These are phyloP conservation scores for Listronotus oregonensis DNA, from an alignment of 1,140 invertebrate species.

Conservation along the genomic window DNA sequence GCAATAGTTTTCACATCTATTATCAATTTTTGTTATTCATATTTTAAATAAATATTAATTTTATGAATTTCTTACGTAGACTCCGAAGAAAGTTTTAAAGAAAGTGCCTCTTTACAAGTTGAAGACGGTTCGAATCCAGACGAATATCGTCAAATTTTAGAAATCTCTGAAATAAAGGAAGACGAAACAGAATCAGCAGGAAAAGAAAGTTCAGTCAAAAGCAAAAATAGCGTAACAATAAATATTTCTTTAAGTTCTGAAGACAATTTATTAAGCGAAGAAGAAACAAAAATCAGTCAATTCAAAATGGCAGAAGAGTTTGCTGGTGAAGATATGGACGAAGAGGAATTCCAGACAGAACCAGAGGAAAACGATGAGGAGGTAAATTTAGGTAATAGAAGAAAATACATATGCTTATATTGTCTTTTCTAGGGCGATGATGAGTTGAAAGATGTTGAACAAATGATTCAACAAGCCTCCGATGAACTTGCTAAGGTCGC, in stretches of 20 bases:
- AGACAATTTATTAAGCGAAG: conserved; percentile 1
- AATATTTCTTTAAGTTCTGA: conserved; percentile 6
- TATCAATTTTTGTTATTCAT: no score
- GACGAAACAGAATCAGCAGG: conserved; percentile 44
- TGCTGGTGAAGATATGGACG: conserved; percentile 21
- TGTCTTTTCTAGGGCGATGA: conserved; percentile 39
- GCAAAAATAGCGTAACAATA: not conserved
- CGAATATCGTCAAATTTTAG: conserved; percentile 16
- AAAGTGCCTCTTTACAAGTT: conserved; percentile 64
- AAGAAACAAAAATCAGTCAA: not conserved
- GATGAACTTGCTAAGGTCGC: conserved; percentile 45
- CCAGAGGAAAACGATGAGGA: not conserved
- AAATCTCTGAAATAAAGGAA: conserved; percentile 46
- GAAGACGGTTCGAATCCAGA: conserved; percentile 58
- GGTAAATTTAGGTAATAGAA: no score
- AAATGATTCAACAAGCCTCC: conserved; percentile 47
- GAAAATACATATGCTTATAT: not conserved
- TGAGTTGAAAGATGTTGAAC: conserved; percentile 43
- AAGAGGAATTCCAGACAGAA: conserved; percentile 8
- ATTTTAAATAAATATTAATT: no score
- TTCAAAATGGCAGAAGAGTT: conserved; percentile 29
- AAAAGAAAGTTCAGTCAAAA: conserved; percentile 14
- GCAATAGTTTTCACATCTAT: no score
- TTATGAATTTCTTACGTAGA: no score
- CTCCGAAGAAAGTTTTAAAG: conserved; percentile 51